Percentiles rank a stretch among this genome's conserved stretches.
Evolutionary conservation across 2,888 invertebrate genomes (phyloP).

Genomic region (Drosophila aldrichi): DNA sequence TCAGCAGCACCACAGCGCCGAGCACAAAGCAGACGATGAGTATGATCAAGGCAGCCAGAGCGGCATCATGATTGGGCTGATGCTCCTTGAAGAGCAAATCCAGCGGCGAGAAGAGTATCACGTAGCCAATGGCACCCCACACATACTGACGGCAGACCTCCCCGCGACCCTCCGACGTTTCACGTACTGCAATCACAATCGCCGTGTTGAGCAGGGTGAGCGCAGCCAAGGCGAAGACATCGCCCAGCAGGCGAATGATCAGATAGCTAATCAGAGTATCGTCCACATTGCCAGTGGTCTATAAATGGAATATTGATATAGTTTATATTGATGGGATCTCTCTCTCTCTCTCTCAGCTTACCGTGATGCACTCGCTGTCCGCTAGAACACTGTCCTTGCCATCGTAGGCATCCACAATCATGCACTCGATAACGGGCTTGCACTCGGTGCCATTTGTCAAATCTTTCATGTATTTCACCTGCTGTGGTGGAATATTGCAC

Average conservation of each 20-base stretch:
- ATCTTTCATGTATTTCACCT: conserved; percentile 85
- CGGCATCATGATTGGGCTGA: conserved; percentile 72
- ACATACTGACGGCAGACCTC: conserved; percentile 92
- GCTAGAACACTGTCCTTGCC: conserved; percentile 88
- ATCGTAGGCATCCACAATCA: conserved; percentile 90
- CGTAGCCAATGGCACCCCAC: conserved; percentile 91
- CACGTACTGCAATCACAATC: conserved; percentile 92
- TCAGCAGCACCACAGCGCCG: conserved; percentile 88
- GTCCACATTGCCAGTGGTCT: conserved; percentile 88
- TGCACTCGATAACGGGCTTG: conserved; percentile 89
- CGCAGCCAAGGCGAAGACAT: conserved; percentile 91
- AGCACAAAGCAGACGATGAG: conserved; percentile 87
- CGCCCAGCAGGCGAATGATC: conserved; percentile 89
- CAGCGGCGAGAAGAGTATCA: conserved; percentile 88
- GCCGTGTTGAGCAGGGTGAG: conserved; percentile 90
- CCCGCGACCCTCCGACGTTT: conserved; percentile 92
- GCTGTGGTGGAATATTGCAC: conserved; percentile 88
- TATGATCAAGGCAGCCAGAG: conserved; percentile 69
- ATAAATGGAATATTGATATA: background rate
- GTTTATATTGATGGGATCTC: background rate
- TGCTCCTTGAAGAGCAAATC: conserved; percentile 83
- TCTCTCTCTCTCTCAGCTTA: conserved; percentile 59
- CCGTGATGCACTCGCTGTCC: conserved; percentile 88
- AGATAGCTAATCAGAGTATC: conserved; percentile 90
- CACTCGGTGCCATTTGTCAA: conserved; percentile 85